A percentile compares a stretch with the other conserved stretches of the same genome.
Evolutionary conservation across 2,113 vertebrate species (phyloP).

Genomic region (Neoarius graeffei): DNA sequence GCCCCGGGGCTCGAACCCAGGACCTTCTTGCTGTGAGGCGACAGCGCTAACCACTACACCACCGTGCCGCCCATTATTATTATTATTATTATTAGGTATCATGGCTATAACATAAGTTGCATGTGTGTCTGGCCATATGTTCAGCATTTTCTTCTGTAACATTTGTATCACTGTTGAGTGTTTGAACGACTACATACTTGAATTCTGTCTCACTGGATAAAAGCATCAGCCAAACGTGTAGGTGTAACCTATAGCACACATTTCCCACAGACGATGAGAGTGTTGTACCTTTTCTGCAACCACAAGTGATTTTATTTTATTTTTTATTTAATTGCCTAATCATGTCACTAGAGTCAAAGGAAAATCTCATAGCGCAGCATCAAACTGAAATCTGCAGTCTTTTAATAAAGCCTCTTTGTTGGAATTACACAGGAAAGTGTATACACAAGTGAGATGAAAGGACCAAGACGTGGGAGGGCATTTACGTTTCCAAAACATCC

Average conservation of each 20-base stretch:
- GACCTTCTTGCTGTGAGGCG: no score
- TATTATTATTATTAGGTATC: not conserved
- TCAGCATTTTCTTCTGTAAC: not conserved
- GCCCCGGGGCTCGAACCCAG: no score
- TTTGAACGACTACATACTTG: not conserved
- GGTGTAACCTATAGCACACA: conserved; percentile 1
- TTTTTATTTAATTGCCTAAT: conserved; percentile 9
- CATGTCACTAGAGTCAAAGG: conserved; percentile 1
- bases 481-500: conserved; percentile 34
- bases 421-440: not conserved
- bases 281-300: not conserved
- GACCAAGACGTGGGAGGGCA: not conserved
- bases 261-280: not conserved
- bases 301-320: not conserved
- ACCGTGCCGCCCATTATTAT: no score
- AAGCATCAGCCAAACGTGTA: not conserved
- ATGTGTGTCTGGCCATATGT: not conserved
- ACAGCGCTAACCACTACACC: no score
- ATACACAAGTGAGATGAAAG: conserved; percentile 23
- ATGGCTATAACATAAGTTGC: not conserved
- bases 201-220: not conserved
- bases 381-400: not conserved
- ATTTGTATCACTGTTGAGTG: not conserved
- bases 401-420: conserved; percentile 16
- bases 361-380: not conserved